Percentiles rank a stretch among this genome's conserved stretches.
Evolutionary conservation across 2,888 invertebrate species (phyloP).

Genomic region (Sinohyriopsis cumingii): DNA sequence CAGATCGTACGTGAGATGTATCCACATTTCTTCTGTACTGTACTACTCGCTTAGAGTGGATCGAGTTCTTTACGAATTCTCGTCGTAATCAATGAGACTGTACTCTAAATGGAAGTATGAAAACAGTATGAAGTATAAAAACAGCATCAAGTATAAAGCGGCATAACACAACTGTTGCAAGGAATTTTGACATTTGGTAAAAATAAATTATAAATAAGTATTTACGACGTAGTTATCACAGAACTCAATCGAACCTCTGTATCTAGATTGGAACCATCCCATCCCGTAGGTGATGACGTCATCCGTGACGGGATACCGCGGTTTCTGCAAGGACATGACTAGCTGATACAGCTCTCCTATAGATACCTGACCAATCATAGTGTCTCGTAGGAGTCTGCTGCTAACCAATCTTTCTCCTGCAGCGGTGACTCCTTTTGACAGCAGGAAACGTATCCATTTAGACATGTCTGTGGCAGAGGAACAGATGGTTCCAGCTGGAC

Average conservation of each 20-base stretch:
- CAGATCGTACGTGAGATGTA: no score
- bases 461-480: conserved; percentile 59
- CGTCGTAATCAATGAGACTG: no score
- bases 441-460: conserved; percentile 56
- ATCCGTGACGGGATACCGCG: conserved; percentile 41
- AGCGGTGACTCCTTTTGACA: conserved; percentile 34
- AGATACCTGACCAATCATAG: conserved; percentile 15
- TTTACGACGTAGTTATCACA: no score
- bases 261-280: conserved; percentile 53
- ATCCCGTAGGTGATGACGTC: conserved; percentile 45
- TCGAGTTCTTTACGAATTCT: no score
- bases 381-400: conserved; percentile 18
- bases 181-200: no score
- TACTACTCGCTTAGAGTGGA: no score
- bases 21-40: no score
- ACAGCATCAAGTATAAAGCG: no score
- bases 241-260: conserved; percentile 45
- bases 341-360: conserved; percentile 11
- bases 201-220: no score
- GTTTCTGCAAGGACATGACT: conserved; percentile 10
- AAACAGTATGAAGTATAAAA: no score
- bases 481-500: conserved; percentile 59
- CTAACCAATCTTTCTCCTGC: conserved; percentile 25
- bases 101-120: no score
- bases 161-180: no score